phyloP scores from a whole-genome alignment of 1,140 invertebrate genomes.

The Danaus melanippus region DNA sequence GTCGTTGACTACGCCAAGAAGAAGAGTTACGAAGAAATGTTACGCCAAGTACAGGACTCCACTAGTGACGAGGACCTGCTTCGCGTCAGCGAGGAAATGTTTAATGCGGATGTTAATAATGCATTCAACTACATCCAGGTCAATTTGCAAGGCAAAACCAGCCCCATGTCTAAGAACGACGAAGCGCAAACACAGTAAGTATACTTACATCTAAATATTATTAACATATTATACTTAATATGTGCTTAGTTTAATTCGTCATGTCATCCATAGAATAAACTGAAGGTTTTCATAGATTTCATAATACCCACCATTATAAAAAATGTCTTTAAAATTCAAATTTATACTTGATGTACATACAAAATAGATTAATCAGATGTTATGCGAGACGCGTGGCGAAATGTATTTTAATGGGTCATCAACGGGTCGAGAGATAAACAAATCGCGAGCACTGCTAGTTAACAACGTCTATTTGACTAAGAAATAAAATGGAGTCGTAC shows the following conservation, averaged over 20 bases:
- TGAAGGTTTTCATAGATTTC: no score
- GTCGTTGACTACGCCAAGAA: conserved; percentile 64
- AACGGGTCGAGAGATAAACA: conserved; percentile 4
- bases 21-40: conserved; percentile 61
- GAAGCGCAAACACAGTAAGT: conserved; percentile 56
- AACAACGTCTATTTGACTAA: conserved; percentile 2
- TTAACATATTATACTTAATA: no score
- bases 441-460: background rate
- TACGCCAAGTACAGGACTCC: conserved; percentile 51
- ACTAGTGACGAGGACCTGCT: conserved; percentile 60
- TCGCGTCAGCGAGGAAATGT: conserved; percentile 62
- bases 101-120: conserved; percentile 63
- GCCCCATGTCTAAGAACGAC: conserved; percentile 58
- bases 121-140: conserved; percentile 62
- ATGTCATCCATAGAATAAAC: no score
- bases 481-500: background rate
- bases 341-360: no score
- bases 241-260: no score
- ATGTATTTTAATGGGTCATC: conserved; percentile 1
- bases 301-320: no score
- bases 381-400: no score
- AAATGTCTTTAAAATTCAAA: no score
- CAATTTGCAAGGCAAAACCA: conserved; percentile 64
- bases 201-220: background rate
- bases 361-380: no score